A percentile compares a stretch with the other conserved stretches of the same genome.
phyloP scores from a whole-genome alignment of 2,888 invertebrate species.

The Apotomis capreana region DNA sequence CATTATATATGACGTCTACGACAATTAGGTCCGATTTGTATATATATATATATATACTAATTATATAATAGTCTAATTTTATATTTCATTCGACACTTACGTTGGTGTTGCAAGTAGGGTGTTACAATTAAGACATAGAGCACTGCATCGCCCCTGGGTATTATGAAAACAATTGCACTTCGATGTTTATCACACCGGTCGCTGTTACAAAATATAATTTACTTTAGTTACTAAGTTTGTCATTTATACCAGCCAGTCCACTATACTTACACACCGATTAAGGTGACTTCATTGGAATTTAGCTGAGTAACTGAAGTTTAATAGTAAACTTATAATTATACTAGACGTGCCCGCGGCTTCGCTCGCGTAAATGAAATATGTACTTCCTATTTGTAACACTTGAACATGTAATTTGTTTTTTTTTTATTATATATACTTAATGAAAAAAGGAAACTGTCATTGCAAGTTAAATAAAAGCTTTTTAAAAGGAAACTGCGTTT shows the following conservation, averaged over 20 bases:
- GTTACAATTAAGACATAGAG: slow-evolving; percentile 40
- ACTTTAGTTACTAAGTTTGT: slow-evolving; percentile 25
- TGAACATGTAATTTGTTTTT: too few relatives aligned
- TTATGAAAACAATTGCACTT: slow-evolving; percentile 54
- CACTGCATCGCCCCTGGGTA: slow-evolving; percentile 51
- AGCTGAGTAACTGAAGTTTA: slow-evolving; percentile 22
- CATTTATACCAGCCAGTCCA: slow-evolving; percentile 11
- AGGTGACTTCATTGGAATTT: slow-evolving; percentile 23
- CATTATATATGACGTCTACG: too few relatives aligned
- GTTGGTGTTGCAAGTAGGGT: slow-evolving; percentile 18
- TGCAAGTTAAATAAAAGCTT: too few relatives aligned
- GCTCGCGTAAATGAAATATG: too few relatives aligned
- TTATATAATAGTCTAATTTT: slow-evolving; percentile 25
- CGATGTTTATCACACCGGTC: slow-evolving; percentile 54
- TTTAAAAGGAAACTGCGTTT: too few relatives aligned
- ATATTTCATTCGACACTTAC: slow-evolving; percentile 9
- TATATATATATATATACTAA: neutral
- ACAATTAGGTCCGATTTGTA: too few relatives aligned
- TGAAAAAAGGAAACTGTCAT: too few relatives aligned
- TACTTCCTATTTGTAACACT: too few relatives aligned
- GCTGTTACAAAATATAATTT: slow-evolving; percentile 52
- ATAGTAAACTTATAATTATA: slow-evolving; percentile 27
- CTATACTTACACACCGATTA: slow-evolving; percentile 35
- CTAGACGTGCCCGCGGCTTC: too few relatives aligned
- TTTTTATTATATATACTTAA: too few relatives aligned